phyloP scores from a whole-genome alignment of 1,140 invertebrate species.

The Drosophila erecta region DNA sequence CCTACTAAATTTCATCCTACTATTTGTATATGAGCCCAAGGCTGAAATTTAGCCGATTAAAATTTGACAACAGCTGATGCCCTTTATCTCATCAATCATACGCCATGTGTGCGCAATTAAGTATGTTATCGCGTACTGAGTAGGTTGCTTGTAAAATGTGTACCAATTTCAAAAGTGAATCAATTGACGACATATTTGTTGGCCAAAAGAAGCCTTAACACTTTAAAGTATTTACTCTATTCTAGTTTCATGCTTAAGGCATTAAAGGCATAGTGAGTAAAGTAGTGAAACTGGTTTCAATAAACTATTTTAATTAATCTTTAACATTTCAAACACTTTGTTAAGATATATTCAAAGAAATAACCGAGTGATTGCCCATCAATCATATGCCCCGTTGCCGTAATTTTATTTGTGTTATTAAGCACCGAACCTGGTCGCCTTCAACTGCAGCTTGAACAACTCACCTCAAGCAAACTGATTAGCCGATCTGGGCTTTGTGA shows the following conservation, averaged over 20 bases:
- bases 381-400: conserved; percentile 57
- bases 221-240: not conserved
- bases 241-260: too few relatives aligned
- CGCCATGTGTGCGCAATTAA: conserved; percentile 39
- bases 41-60: conserved; percentile 36
- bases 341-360: not conserved
- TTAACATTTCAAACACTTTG: too few relatives aligned
- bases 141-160: conserved; percentile 17
- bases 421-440: conserved; percentile 43
- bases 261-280: not conserved
- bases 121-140: conserved; percentile 5
- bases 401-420: conserved; percentile 3
- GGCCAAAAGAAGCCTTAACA: too few relatives aligned
- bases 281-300: not conserved
- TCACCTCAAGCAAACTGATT: conserved; percentile 61
- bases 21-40: not conserved
- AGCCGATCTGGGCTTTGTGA: conserved; percentile 18
- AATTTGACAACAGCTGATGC: conserved; percentile 22
- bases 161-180: not conserved
- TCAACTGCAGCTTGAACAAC: conserved; percentile 35
- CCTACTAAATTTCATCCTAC: not conserved
- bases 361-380: conserved; percentile 1
- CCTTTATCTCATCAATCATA: conserved; percentile 54
- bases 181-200: too few relatives aligned
- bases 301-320: too few relatives aligned